These are phyloP conservation scores for Ormyrus thymus DNA, from an alignment of 2,888 invertebrate species.

Conservation along the genomic window DNA sequence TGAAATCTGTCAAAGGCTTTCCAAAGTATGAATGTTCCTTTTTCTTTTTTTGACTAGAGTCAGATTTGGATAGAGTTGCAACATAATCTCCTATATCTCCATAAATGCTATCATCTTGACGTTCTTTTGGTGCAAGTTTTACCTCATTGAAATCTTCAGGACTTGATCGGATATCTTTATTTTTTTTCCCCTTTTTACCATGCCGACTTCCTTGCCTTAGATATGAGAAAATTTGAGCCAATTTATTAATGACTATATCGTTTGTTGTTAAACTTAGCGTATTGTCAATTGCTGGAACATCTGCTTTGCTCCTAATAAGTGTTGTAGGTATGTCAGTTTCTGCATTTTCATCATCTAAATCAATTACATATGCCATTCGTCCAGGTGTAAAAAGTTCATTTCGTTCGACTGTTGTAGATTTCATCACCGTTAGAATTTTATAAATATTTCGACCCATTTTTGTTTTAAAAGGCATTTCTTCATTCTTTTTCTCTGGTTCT, in stretches of 20 bases:
- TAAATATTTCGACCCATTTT: slow-evolving; percentile 87
- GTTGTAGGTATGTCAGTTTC: slow-evolving; percentile 98
- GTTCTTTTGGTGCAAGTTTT: slow-evolving; percentile 60
- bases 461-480: slow-evolving; percentile 89
- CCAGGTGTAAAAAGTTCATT: slow-evolving; percentile 93
- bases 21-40: slow-evolving; percentile 82
- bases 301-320: slow-evolving; percentile 92
- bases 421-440: slow-evolving; percentile 81
- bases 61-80: slow-evolving; percentile 75
- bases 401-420: slow-evolving; percentile 77
- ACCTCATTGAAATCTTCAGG: slow-evolving; percentile 66
- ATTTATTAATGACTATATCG: slow-evolving; percentile 94
- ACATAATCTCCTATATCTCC: slow-evolving; percentile 95
- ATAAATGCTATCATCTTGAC: slow-evolving; percentile 88
- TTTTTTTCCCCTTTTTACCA: slow-evolving; percentile 83
- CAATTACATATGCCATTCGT: slow-evolving; percentile 98
- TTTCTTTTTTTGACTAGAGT: slow-evolving; percentile 59
- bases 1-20: slow-evolving; percentile 79
- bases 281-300: slow-evolving; percentile 86
- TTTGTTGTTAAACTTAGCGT: slow-evolving; percentile 84
- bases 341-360: slow-evolving; percentile 88
- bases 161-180: slow-evolving; percentile 75
- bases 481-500: slow-evolving; percentile 79
- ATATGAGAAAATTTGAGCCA: slow-evolving; percentile 97
- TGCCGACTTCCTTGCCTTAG: slow-evolving; percentile 91